phyloP scores from a whole-genome alignment of 2,888 invertebrate species.

The Temnothorax rugatulus region DNA sequence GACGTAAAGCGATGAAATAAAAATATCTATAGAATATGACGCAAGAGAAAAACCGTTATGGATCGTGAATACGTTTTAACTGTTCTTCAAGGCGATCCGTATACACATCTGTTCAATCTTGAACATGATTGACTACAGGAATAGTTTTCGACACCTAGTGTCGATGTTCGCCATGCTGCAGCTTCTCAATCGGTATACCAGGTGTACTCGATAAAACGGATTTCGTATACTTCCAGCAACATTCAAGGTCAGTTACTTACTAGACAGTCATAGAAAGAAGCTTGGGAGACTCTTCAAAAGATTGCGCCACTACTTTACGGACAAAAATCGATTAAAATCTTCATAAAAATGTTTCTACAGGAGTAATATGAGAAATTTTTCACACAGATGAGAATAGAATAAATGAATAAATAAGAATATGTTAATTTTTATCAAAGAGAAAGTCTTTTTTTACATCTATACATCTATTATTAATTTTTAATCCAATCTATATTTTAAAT shows the following conservation, averaged over 20 bases:
- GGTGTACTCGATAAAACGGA: slow-evolving; percentile 33
- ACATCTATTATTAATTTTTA: neutral
- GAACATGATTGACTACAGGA: slow-evolving; percentile 42
- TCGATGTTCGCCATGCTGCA: slow-evolving; percentile 4
- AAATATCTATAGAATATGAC: slow-evolving; percentile 8
- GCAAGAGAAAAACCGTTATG: slow-evolving; percentile 51
- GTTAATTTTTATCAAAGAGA: neutral
- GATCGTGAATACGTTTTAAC: slow-evolving; percentile 33
- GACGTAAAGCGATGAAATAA: neutral
- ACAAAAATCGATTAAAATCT: slow-evolving; percentile 9
- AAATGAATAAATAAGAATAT: slow-evolving; percentile 12
- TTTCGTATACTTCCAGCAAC: slow-evolving; percentile 31
- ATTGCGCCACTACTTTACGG: slow-evolving; percentile 64
- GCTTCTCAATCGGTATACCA: slow-evolving; percentile 60
- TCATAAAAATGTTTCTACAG: neutral
- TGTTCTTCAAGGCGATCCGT: neutral
- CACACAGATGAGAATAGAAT: neutral
- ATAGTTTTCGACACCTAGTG: slow-evolving; percentile 52
- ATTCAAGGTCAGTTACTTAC: slow-evolving; percentile 38
- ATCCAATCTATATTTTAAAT: neutral
- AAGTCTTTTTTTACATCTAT: neutral
- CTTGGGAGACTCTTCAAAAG: slow-evolving; percentile 56
- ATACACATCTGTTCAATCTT: slow-evolving; percentile 4
- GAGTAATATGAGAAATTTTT: slow-evolving; percentile 30
- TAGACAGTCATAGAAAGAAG: slow-evolving; percentile 41